Percentiles rank a stretch among this genome's conserved stretches.
These are phyloP conservation scores for Hedya salicella DNA, from an alignment of 2,888 invertebrate species.

Conservation along the genomic window DNA sequence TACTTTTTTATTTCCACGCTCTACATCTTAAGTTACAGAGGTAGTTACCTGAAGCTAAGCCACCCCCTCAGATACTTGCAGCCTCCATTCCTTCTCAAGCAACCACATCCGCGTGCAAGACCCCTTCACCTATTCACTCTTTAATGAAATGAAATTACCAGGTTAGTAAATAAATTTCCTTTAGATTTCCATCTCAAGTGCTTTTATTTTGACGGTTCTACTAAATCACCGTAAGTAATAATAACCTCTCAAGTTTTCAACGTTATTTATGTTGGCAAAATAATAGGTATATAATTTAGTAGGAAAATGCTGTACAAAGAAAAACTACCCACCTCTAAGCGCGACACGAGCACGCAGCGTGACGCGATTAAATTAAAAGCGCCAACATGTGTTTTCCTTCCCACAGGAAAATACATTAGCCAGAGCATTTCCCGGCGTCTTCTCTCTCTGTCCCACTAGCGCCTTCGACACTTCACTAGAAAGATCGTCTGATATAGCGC, in stretches of 20 bases:
- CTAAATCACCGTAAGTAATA: constrained; percentile 34
- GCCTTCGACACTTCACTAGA: constrained; percentile 48
- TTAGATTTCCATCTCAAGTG: neutral
- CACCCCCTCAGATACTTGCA: no score
- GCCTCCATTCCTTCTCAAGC: no score
- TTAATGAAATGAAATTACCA: no score
- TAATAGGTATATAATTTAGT: constrained; percentile 44
- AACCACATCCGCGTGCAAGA: no score
- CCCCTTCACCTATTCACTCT: no score
- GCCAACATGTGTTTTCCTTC: constrained; percentile 85
- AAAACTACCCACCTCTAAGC: constrained; percentile 52
- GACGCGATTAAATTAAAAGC: constrained; percentile 84
- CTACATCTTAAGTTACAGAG: no score
- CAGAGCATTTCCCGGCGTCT: constrained; percentile 74
- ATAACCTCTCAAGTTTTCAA: constrained; percentile 37
- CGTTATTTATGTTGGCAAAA: constrained; percentile 40
- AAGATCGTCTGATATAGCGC: constrained; percentile 65
- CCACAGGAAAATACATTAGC: constrained; percentile 85
- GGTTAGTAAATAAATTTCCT: neutral
- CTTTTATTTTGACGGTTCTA: neutral
- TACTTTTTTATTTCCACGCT: no score
- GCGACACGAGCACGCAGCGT: constrained; percentile 77
- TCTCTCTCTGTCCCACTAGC: constrained; percentile 60
- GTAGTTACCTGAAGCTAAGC: no score
- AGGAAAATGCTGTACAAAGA: constrained; percentile 47